Conservation (phyloP, 2,113 vertebrate species). For the Toxotes jaculatrix region DNA sequence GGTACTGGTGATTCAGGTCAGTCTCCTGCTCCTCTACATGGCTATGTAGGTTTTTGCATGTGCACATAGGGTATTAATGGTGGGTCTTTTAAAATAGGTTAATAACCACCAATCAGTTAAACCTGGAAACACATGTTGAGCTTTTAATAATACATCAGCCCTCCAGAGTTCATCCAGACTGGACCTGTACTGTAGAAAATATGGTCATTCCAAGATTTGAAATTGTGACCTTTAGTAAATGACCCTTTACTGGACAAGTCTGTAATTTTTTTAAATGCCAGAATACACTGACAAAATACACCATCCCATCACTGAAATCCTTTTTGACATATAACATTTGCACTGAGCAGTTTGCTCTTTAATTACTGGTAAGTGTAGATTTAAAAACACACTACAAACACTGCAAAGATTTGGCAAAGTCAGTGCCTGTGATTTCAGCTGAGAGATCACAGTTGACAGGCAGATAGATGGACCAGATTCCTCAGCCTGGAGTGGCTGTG, state of each 20-base stretch:
- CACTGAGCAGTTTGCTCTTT: background rate
- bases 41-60: background rate
- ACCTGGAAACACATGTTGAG: background rate
- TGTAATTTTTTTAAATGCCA: slow-evolving; percentile 37
- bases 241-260: background rate
- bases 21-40: slow-evolving; percentile 18
- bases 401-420: background rate
- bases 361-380: background rate
- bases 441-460: slow-evolving; percentile 5
- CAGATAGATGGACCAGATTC: background rate
- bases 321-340: slow-evolving; percentile 17
- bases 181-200: slow-evolving; percentile 3
- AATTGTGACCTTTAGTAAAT: slow-evolving; percentile 20
- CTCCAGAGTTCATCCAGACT: background rate
- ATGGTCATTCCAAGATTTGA: background rate
- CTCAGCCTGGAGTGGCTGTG: background rate
- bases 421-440: background rate
- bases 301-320: slow-evolving; percentile 1
- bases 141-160: background rate
- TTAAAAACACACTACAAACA: background rate
- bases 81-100: background rate
- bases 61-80: background rate
- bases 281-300: slow-evolving; percentile 19
- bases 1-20: slow-evolving; percentile 90
- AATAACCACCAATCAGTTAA: background rate